Evolutionary conservation across 2,888 invertebrate genomes (phyloP).

Genomic region (Caenorhabditis sp.): DNA sequence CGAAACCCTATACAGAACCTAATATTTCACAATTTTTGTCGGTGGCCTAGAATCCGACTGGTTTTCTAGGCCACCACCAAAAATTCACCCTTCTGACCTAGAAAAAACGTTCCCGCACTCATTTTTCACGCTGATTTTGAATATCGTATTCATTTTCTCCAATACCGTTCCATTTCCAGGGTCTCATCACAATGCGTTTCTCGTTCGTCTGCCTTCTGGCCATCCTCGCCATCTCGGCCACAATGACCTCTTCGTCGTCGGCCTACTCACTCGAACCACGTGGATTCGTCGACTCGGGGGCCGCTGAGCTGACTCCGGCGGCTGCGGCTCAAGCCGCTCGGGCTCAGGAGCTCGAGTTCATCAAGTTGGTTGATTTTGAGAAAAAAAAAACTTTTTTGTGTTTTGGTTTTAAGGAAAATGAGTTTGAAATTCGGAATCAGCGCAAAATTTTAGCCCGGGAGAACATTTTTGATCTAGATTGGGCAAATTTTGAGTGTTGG

Average conservation of each 20-base stretch:
- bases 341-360: constrained; percentile 43
- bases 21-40: too few species aligned
- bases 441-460: too few species aligned
- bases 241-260: too few species aligned
- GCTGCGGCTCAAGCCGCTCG: constrained; percentile 28
- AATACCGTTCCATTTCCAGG: too few species aligned
- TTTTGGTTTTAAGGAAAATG: background rate
- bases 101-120: background rate
- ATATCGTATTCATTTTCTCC: background rate
- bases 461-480: too few species aligned
- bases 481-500: too few species aligned
- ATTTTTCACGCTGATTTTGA: too few species aligned
- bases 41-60: background rate
- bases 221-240: constrained; percentile 1
- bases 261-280: constrained; percentile 30
- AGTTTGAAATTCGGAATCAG: too few species aligned
- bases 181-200: constrained; percentile 41
- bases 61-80: too few species aligned
- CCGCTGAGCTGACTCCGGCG: background rate
- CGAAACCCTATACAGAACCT: too few species aligned
- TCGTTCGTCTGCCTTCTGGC: constrained; percentile 20
- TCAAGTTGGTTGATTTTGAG: constrained; percentile 50
- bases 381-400: too few species aligned
- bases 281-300: constrained; percentile 7
- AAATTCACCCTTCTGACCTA: background rate